A percentile compares a stretch with the other conserved stretches of the same genome.
phyloP scores from a whole-genome alignment of 2,888 invertebrate species.

The Spatulosminthurus flaviceps region DNA sequence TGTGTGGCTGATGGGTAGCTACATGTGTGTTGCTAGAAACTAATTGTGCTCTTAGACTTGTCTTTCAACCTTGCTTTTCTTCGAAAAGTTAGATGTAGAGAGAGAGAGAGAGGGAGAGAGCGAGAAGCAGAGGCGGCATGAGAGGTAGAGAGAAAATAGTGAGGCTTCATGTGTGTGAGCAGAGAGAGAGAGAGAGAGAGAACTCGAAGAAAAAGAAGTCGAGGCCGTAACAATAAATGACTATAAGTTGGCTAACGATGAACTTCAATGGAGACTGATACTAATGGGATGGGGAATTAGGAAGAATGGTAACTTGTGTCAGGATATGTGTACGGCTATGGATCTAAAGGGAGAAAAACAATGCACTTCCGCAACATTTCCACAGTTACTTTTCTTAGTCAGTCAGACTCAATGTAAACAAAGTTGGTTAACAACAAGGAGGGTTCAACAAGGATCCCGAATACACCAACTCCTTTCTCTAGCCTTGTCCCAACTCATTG shows the following conservation, averaged over 20 bases:
- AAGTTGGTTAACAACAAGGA: background rate
- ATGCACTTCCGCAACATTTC: constrained; percentile 15
- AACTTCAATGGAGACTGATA: constrained; percentile 44
- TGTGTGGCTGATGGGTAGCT: constrained; percentile 38
- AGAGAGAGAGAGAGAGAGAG: background rate
- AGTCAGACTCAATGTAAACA: constrained; percentile 5
- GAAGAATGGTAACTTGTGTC: constrained; percentile 24
- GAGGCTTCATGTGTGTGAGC: background rate
- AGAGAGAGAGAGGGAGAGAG: background rate
- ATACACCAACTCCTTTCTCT: background rate
- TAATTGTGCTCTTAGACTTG: constrained; percentile 36
- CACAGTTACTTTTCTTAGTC: background rate
- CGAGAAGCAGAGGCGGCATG: background rate
- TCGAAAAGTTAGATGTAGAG: background rate
- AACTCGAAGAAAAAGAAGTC: constrained; percentile 32
- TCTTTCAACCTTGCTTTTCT: constrained; percentile 11
- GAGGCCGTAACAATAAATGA: constrained; percentile 45
- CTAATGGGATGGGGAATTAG: constrained; percentile 40
- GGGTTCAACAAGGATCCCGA: background rate
- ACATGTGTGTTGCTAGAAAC: constrained; percentile 36
- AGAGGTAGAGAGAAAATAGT: constrained; percentile 1
- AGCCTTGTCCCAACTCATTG: background rate
- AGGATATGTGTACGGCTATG: background rate
- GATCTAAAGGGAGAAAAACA: background rate
- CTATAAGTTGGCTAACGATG: constrained; percentile 44